A percentile compares a stretch with the other conserved stretches of the same genome.
These are phyloP conservation scores for Pararge aegeria DNA, from an alignment of 1,140 invertebrate genomes.

Conservation along the genomic window DNA sequence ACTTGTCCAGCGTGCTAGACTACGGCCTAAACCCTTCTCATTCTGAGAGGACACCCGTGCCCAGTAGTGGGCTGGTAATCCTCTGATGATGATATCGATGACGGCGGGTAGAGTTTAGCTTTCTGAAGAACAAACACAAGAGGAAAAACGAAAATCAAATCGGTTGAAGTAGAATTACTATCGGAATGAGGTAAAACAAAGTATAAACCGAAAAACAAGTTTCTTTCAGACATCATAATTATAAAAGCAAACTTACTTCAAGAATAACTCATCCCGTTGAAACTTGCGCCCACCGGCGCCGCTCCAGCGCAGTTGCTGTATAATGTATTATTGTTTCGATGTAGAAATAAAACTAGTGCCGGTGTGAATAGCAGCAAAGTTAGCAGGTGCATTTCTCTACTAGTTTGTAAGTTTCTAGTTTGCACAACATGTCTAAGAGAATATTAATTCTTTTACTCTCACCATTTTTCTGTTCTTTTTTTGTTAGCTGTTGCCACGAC, in stretches of 20 bases:
- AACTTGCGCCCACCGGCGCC: background rate
- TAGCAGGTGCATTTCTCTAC: background rate
- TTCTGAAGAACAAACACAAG: no score
- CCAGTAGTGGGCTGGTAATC: no score
- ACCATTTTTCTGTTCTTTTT: background rate
- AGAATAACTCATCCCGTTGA: slow-evolving; percentile 5
- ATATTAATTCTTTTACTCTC: background rate
- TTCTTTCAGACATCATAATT: background rate
- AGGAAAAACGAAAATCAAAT: no score
- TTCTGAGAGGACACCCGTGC: no score
- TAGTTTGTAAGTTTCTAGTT: background rate
- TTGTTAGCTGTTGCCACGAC: background rate
- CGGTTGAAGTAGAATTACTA: no score
- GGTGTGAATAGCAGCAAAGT: background rate
- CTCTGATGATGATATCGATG: no score
- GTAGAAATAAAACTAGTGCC: slow-evolving; percentile 8
- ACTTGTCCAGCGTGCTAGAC: no score
- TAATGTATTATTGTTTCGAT: slow-evolving; percentile 9
- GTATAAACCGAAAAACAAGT: no score
- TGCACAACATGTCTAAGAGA: background rate
- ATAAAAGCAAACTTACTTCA: background rate
- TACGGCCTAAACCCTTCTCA: no score
- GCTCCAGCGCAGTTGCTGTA: background rate
- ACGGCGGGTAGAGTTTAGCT: no score
- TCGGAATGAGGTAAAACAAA: no score